Conservation (phyloP, 2,113 vertebrate species). For the Thomomys bottae region DNA sequence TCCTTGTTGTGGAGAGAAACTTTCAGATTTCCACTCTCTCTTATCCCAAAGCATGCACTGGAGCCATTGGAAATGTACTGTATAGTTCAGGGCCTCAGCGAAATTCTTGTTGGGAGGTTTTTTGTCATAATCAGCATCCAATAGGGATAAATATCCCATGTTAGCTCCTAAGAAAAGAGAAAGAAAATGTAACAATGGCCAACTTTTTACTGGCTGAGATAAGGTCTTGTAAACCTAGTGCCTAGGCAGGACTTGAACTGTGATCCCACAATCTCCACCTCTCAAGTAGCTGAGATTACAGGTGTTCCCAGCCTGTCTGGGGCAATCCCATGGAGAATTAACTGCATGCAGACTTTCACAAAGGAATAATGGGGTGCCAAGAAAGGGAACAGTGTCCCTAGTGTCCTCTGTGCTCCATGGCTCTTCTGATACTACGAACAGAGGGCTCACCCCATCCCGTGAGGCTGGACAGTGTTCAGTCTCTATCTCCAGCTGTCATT, state of each 20-base stretch:
- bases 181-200: not conserved
- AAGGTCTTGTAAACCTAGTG: too few species aligned
- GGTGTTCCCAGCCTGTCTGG: too few species aligned
- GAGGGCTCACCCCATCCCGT: not conserved
- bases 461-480: not conserved
- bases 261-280: too few species aligned
- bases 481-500: not conserved
- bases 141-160: slow-evolving; percentile 84
- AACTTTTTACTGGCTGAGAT: too few species aligned
- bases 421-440: not conserved
- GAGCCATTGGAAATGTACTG: slow-evolving; percentile 81
- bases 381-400: not conserved
- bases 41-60: slow-evolving; percentile 87
- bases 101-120: slow-evolving; percentile 70
- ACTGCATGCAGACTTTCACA: not conserved
- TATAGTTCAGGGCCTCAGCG: slow-evolving; percentile 84
- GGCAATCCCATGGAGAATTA: not conserved
- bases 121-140: slow-evolving; percentile 86
- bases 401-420: not conserved
- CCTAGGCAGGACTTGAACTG: too few species aligned
- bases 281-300: too few species aligned
- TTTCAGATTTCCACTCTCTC: slow-evolving; percentile 81
- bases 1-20: slow-evolving; percentile 77
- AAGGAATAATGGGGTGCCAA: not conserved
- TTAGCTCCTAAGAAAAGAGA: slow-evolving; percentile 65